phyloP scores from a whole-genome alignment of 1,140 invertebrate species.

The Halictus rubicundus region DNA sequence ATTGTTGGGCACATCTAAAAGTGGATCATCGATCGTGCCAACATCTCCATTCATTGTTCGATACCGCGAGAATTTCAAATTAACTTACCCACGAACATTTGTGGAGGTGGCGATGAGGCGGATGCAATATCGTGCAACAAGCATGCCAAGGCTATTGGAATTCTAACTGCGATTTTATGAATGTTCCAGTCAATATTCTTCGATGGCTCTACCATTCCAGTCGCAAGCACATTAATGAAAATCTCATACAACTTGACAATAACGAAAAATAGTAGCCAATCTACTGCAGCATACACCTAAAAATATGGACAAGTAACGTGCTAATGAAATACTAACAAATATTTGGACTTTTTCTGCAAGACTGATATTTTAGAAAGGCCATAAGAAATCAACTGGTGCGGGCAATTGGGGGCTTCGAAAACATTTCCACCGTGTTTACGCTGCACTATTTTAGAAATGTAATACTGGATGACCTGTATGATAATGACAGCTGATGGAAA shows the following conservation, averaged over 20 bases:
- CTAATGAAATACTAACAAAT: too few species aligned
- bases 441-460: neutral
- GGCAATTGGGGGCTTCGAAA: too few species aligned
- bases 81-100: neutral
- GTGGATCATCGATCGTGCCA: conserved; percentile 56
- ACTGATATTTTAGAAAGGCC: too few species aligned
- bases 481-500: neutral
- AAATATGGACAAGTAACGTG: too few species aligned
- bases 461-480: neutral
- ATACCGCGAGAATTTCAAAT: conserved; percentile 51
- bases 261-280: too few species aligned
- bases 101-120: neutral
- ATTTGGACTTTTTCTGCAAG: too few species aligned
- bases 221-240: too few species aligned
- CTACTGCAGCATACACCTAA: too few species aligned
- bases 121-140: conserved; percentile 38
- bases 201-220: too few species aligned
- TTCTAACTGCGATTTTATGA: conserved; percentile 3
- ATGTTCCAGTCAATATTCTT: neutral
- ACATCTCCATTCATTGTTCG: conserved; percentile 44
- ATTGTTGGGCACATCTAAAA: conserved; percentile 15
- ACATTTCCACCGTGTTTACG: too few species aligned
- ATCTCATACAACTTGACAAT: too few species aligned
- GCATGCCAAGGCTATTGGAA: conserved; percentile 30
- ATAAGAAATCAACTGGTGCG: too few species aligned